Percentiles rank a stretch among this genome's conserved stretches.
Evolutionary conservation across 1,140 invertebrate genomes (phyloP).

Genomic region (Ericerus pela): DNA sequence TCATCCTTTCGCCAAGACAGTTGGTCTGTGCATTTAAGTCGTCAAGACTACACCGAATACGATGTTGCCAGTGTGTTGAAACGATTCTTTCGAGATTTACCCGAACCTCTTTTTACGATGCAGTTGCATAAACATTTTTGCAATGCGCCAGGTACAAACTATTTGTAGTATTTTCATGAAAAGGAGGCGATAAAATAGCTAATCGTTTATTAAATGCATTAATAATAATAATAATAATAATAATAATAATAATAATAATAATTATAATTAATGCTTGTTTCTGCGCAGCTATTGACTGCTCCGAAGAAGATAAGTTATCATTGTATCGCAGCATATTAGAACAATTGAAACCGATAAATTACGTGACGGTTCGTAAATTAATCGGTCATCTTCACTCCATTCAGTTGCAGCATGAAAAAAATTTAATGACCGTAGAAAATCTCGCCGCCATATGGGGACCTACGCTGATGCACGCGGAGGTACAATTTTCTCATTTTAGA

Average conservation of each 20-base stretch:
- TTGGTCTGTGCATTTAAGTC: slow-evolving; percentile 61
- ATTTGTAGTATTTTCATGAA: too few species aligned
- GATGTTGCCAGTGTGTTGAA: slow-evolving; percentile 74
- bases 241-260: too few species aligned
- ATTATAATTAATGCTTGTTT: too few species aligned
- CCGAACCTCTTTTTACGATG: slow-evolving; percentile 50
- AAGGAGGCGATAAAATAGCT: too few species aligned
- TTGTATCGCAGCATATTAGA: slow-evolving; percentile 43
- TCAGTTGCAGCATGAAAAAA: slow-evolving; percentile 51
- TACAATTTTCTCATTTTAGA: too few species aligned
- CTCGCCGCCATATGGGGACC: slow-evolving; percentile 72
- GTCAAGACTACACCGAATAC: slow-evolving; percentile 58
- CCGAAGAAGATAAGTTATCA: slow-evolving; percentile 22
- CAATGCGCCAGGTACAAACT: slow-evolving; percentile 22
- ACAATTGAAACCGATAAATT: slow-evolving; percentile 48
- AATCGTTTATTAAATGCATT: too few species aligned
- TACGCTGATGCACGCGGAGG: slow-evolving; percentile 57
- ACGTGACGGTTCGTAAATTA: slow-evolving; percentile 54
- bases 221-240: too few species aligned
- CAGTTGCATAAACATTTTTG: slow-evolving; percentile 39
- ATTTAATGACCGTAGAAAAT: slow-evolving; percentile 65
- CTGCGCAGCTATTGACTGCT: slow-evolving; percentile 20
- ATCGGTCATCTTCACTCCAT: slow-evolving; percentile 66
- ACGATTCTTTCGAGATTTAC: slow-evolving; percentile 62
- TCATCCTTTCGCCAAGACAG: slow-evolving; percentile 60